Base-by-base conservation (phyloP, 2,888 invertebrate genomes). In the Atrina japonica region DNA sequence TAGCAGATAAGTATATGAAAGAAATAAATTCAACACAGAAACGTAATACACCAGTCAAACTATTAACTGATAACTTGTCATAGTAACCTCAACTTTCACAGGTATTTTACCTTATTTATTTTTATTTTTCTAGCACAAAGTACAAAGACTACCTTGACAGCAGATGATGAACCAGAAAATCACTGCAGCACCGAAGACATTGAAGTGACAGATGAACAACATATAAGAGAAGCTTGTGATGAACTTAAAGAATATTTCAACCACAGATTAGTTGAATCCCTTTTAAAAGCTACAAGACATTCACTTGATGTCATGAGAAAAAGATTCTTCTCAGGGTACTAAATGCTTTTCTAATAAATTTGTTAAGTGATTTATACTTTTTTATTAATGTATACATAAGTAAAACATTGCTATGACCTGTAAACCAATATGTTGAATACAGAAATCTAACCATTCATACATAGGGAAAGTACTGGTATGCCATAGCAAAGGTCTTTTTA, bases 231-330 rank as follows among this genome's bases (percentile, higher is more conserved):
- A 60, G 95, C 96, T 86, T 95, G 95, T 83, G 94, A 95, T 88
- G 96, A 96, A 86, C 91, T 96, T 58, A 96, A 95, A 88, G 94
- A 94, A 0, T 94, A 94, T 88, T 96, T 95, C 84, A 95, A 95
- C 80, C 93, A 94, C 61, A 95, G 94, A 90, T 93, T 95, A 74
- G 91, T 95, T 40, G 94, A 95, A 73, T 91, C 95, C 2, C 91
- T 96, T 23, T 94, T 95, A 14, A 95, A 94, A 83, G 93, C 94
- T 65, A 95, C 95, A 0, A 94, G 94, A 86, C 91, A 92, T 52
- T 95, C 96, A 16, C 91, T 96, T 70, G 96, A 96, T 85, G 89
- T 93, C 70, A 90, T 96, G 40, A 94, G 94, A 74, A 93, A 93
- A 81, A 91, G 94, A 78, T 91, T 92, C 74, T 74, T 87, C 81